These are phyloP conservation scores for Acleris holmiana DNA, from an alignment of 2,888 invertebrate genomes.

Conservation along the genomic window DNA sequence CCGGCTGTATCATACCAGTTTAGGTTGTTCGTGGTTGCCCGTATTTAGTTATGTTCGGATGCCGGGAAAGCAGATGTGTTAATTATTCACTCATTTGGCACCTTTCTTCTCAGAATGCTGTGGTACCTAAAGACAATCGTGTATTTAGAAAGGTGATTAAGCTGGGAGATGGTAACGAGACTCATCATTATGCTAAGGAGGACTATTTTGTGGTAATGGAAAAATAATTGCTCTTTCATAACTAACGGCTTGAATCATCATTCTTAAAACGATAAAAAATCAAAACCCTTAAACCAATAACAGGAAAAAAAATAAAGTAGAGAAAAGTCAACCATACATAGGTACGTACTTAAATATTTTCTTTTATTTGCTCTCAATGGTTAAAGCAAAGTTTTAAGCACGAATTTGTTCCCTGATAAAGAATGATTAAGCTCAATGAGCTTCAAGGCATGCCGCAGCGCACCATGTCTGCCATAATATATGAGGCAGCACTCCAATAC, in stretches of 20 bases:
- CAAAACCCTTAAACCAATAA: background rate
- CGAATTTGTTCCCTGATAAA: constrained; percentile 21
- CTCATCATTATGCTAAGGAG: background rate
- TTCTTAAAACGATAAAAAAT: too few species aligned
- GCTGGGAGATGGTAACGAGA: background rate
- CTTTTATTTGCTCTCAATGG: background rate
- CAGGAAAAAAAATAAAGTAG: background rate
- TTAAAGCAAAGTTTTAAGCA: background rate
- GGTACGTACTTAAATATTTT: background rate
- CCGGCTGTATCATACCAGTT: constrained; percentile 23
- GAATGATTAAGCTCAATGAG: constrained; percentile 19
- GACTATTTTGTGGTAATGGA: background rate
- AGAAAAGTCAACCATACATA: background rate
- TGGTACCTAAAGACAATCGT: background rate
- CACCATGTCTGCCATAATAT: constrained; percentile 22
- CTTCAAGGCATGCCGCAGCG: constrained; percentile 24
- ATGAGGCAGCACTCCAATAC: constrained; percentile 47
- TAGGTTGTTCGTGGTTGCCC: constrained; percentile 6
- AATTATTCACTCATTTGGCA: constrained; percentile 14
- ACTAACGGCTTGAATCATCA: too few species aligned
- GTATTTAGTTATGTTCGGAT: constrained; percentile 3
- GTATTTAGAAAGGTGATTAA: constrained; percentile 6
- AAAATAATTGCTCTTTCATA: background rate
- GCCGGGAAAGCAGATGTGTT: constrained; percentile 15
- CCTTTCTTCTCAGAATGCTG: constrained; percentile 27